Evolutionary conservation across 2,797 vertebrate genomes (phyloP).

Genomic region (Danionella dracula): DNA sequence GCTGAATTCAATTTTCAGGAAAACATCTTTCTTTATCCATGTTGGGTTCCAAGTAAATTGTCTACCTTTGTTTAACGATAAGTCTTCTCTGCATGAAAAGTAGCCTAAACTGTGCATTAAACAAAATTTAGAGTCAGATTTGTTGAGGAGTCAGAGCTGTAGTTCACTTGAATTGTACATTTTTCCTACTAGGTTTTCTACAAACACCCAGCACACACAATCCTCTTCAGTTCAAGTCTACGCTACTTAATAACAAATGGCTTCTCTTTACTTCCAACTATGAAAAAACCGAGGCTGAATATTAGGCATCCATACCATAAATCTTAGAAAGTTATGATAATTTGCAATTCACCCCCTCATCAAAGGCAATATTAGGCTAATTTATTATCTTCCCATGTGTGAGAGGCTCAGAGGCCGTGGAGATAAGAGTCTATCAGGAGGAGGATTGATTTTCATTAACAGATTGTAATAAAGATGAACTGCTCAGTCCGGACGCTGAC

Average conservation of each 20-base stretch:
- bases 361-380: constrained; percentile 83
- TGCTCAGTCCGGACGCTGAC: constrained; percentile 71
- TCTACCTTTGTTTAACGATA: too few relatives aligned
- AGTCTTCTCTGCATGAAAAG: too few relatives aligned
- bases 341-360: constrained; percentile 84
- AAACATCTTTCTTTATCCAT: too few relatives aligned
- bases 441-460: constrained; percentile 86
- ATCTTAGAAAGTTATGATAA: constrained; percentile 82
- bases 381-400: constrained; percentile 76
- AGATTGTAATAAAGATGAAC: constrained; percentile 86
- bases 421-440: constrained; percentile 85
- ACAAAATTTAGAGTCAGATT: too few relatives aligned
- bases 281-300: constrained; percentile 64
- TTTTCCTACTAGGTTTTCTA: too few relatives aligned
- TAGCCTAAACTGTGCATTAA: too few relatives aligned
- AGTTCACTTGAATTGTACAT: too few relatives aligned
- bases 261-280: constrained; percentile 49
- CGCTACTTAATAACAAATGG: constrained; percentile 76
- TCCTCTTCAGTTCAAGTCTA: constrained; percentile 39
- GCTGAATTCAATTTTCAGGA: too few relatives aligned
- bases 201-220: too few relatives aligned
- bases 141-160: too few relatives aligned
- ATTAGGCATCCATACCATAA: constrained; percentile 79
- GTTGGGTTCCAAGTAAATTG: too few relatives aligned
- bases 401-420: constrained; percentile 68